Percentiles rank a stretch among this genome's conserved stretches.
Conservation (phyloP, 2,888 invertebrate species). For the Pyrrhopygopsis socrates region DNA sequence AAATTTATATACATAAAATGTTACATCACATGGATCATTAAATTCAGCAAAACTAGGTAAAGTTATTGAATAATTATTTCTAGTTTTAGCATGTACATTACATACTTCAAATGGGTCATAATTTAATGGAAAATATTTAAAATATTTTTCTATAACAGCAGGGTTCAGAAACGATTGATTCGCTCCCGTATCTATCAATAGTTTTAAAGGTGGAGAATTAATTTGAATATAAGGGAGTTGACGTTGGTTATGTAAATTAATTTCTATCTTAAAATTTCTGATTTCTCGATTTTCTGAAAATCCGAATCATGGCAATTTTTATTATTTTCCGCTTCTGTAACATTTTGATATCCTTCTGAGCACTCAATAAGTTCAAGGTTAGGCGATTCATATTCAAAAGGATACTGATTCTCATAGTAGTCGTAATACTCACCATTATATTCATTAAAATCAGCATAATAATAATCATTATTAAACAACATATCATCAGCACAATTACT, state of each 20-base stretch:
- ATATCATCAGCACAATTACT: constrained; percentile 47
- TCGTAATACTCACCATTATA: no score
- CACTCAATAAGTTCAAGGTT: no score
- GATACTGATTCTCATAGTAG: not conserved
- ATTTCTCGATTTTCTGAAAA: constrained; percentile 2
- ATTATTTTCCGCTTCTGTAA: constrained; percentile 9
- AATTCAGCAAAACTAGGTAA: constrained; percentile 40
- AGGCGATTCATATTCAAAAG: no score
- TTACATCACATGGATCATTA: constrained; percentile 51
- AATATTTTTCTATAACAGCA: constrained; percentile 28
- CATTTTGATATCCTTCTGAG: not conserved
- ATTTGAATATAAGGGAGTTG: constrained; percentile 60
- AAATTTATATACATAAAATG: constrained; percentile 82
- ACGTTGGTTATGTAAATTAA: constrained; percentile 50
- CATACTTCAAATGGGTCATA: constrained; percentile 39
- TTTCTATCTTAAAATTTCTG: constrained; percentile 54
- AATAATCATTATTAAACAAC: constrained; percentile 14
- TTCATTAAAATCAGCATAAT: constrained; percentile 1
- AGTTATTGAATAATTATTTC: not conserved
- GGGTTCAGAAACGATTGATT: constrained; percentile 49
- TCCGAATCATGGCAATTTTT: constrained; percentile 11
- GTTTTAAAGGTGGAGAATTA: constrained; percentile 23
- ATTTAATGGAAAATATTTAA: constrained; percentile 13
- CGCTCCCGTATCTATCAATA: constrained; percentile 55
- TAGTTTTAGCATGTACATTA: constrained; percentile 2